These are phyloP conservation scores for Bombylius discolor DNA, from an alignment of 2,888 invertebrate genomes.

Conservation along the genomic window DNA sequence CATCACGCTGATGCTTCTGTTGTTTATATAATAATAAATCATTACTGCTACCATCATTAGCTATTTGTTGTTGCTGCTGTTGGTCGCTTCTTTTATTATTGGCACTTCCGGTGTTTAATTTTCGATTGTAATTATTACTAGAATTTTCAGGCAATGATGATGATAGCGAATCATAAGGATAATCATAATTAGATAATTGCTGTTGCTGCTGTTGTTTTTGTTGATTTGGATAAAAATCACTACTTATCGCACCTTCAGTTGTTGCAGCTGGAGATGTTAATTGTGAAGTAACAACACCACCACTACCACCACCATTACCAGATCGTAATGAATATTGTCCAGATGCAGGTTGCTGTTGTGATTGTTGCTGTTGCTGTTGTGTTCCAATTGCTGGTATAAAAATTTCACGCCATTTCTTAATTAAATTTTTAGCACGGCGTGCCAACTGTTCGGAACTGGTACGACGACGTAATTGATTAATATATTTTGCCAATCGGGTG, in stretches of 20 bases:
- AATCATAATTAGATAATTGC: neutral
- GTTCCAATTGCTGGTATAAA: slow-evolving; percentile 44
- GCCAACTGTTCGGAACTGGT: slow-evolving; percentile 74
- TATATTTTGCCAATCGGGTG: slow-evolving; percentile 87
- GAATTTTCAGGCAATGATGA: slow-evolving; percentile 1
- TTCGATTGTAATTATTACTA: neutral
- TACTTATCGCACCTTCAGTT: neutral
- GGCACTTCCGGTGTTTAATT: neutral
- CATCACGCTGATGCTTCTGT: too few relatives aligned
- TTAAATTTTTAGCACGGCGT: slow-evolving; percentile 78
- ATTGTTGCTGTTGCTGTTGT: neutral
- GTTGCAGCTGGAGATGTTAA: neutral
- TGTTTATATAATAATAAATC: neutral
- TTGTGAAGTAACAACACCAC: neutral
- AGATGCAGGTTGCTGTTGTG: neutral
- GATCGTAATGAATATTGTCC: neutral
- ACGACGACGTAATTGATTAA: slow-evolving; percentile 82
- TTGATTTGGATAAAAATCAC: too few relatives aligned
- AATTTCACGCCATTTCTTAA: slow-evolving; percentile 85
- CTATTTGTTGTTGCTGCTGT: neutral
- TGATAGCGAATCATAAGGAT: neutral
- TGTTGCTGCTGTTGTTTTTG: neutral
- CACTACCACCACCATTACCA: neutral
- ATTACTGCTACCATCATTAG: neutral
- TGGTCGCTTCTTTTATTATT: neutral